phyloP scores from a whole-genome alignment of 2,797 vertebrate genomes.

The Neopelma chrysocephalum region DNA sequence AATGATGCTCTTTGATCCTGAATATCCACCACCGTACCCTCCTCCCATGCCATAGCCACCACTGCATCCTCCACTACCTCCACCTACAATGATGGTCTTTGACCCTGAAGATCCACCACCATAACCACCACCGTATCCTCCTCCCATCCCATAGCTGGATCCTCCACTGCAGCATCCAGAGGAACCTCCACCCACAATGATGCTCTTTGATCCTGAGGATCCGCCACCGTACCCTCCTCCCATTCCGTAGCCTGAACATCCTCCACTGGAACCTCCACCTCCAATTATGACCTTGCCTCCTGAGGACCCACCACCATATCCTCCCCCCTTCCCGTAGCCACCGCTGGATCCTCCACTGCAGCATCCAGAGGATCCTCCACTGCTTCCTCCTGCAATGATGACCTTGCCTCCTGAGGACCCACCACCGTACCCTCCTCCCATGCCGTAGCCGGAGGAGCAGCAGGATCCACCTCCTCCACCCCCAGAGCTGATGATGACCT shows the following conservation, averaged over 20 bases:
- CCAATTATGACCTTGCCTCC: rapidly evolving
- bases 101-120: not conserved
- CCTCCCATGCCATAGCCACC: not conserved
- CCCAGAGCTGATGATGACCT: not conserved
- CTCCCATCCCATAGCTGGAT: not conserved
- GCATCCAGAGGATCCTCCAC: not conserved
- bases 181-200: not conserved
- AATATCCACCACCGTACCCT: not conserved
- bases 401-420: not conserved
- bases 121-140: not conserved
- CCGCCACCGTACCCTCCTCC: not conserved
- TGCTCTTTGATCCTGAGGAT: rapidly evolving
- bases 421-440: not conserved
- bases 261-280: not conserved
- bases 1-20: not conserved
- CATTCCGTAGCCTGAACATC: not conserved
- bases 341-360: not conserved
- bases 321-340: rapidly evolving
- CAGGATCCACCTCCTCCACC: not conserved
- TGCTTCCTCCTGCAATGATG: not conserved
- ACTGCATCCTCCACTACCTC: not conserved
- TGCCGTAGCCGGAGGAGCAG: not conserved
- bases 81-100: not conserved
- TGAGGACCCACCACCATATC: not conserved
- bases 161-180: not conserved